Conservation (phyloP, 1,140 invertebrate genomes). For the Cotesia vestalis region DNA sequence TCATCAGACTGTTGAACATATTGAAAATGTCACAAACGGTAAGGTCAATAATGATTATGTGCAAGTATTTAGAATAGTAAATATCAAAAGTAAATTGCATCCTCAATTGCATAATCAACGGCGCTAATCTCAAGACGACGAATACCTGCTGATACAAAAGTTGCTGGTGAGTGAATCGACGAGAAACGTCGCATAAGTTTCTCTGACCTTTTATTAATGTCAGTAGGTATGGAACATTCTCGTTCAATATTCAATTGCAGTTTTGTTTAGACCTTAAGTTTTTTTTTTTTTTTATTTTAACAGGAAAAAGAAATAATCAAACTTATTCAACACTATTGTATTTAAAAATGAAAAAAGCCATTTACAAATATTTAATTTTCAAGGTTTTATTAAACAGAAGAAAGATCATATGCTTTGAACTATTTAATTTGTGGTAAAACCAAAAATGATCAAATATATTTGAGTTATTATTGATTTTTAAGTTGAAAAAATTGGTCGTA, state of each 20-base stretch:
- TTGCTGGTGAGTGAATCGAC: background rate
- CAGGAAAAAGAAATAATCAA: too few relatives aligned
- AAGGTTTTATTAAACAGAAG: background rate
- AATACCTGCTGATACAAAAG: background rate
- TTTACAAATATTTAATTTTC: background rate
- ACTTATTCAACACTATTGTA: background rate
- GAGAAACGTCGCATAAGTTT: constrained; percentile 36
- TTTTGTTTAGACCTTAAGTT: constrained; percentile 1
- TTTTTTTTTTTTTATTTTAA: too few relatives aligned
- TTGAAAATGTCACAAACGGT: constrained; percentile 43
- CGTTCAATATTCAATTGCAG: constrained; percentile 1
- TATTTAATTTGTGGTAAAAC: too few relatives aligned
- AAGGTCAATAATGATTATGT: constrained; percentile 20
- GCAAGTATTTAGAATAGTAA: constrained; percentile 15
- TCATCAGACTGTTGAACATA: background rate
- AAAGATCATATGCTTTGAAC: too few relatives aligned
- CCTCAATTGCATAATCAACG: constrained; percentile 29
- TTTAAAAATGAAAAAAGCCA: background rate
- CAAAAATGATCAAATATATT: too few relatives aligned
- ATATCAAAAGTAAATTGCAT: constrained; percentile 30
- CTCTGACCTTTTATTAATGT: constrained; percentile 44
- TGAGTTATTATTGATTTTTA: too few relatives aligned
- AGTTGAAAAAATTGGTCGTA: too few relatives aligned
- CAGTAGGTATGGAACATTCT: constrained; percentile 24
- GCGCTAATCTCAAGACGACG: constrained; percentile 2